phyloP scores from a whole-genome alignment of 2,113 vertebrate genomes.

The Tinamus guttatus region DNA sequence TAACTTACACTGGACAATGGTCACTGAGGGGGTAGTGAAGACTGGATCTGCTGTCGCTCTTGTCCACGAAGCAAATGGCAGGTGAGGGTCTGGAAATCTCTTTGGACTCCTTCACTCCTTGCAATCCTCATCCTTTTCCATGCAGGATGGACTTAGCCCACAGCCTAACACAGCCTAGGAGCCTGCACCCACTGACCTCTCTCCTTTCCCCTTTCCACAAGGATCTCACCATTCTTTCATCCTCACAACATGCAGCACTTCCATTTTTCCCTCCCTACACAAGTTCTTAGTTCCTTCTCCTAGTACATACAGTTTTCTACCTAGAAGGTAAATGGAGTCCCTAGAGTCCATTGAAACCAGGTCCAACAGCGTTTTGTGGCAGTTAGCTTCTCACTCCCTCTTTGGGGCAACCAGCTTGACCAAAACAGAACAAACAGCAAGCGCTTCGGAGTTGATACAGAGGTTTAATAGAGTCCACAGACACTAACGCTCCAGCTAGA shows the following conservation, averaged over 20 bases:
- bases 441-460: neutral
- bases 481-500: neutral
- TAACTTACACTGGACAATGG: conserved; percentile 25
- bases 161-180: neutral
- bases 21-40: neutral
- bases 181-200: neutral
- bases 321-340: neutral
- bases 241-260: conserved; percentile 16
- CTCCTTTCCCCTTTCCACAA: neutral
- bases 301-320: neutral
- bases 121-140: neutral
- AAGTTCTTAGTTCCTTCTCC: neutral
- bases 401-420: neutral
- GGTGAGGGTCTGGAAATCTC: neutral
- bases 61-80: neutral
- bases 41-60: neutral
- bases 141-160: accelerated
- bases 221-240: neutral
- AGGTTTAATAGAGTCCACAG: conserved; percentile 37
- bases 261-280: neutral
- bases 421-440: neutral
- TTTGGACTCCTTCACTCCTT: neutral
- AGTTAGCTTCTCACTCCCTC: neutral
- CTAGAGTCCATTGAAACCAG: neutral
- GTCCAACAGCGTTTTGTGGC: neutral